A percentile compares a stretch with the other conserved stretches of the same genome.
Evolutionary conservation across 2,797 vertebrate genomes (phyloP).

Genomic region (Mus spretus): DNA sequence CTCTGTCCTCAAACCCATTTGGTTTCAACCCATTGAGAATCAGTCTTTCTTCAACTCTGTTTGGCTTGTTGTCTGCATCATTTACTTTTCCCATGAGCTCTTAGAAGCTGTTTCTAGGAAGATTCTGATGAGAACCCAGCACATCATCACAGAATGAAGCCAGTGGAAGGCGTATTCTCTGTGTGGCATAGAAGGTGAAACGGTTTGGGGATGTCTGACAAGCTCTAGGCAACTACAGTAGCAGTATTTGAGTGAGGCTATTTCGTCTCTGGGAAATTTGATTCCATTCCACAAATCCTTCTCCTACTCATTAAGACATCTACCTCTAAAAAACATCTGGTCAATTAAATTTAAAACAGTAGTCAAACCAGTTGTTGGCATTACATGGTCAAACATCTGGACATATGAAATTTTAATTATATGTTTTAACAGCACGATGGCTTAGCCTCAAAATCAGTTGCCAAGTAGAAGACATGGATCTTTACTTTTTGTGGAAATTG

Average conservation of each 20-base stretch:
- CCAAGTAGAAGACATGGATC: slow-evolving; percentile 33
- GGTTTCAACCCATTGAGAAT: not conserved
- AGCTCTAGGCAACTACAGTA: slow-evolving; percentile 46
- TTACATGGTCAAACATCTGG: slow-evolving; percentile 77
- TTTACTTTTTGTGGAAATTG: slow-evolving; percentile 64
- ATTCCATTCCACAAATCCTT: slow-evolving; percentile 72
- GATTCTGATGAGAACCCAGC: not conserved
- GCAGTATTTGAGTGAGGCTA: slow-evolving; percentile 32
- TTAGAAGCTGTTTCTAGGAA: not conserved
- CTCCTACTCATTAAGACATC: slow-evolving; percentile 78
- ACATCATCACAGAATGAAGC: not conserved
- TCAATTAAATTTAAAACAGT: slow-evolving; percentile 81
- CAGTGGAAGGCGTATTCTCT: not conserved
- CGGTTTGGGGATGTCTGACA: slow-evolving; percentile 5
- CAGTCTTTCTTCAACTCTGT: not conserved
- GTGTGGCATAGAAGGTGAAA: not conserved
- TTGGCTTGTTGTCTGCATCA: not conserved
- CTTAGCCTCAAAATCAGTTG: slow-evolving; percentile 52
- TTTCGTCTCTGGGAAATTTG: slow-evolving; percentile 66
- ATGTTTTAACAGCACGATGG: slow-evolving; percentile 68
- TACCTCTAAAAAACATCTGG: slow-evolving; percentile 81
- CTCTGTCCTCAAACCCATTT: not conserved
- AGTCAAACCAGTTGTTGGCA: slow-evolving; percentile 74
- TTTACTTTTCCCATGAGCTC: not conserved
- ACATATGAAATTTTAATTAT: slow-evolving; percentile 80